Base-by-base conservation (phyloP, 2,797 vertebrate species). In the Diplodus sargus region DNA sequence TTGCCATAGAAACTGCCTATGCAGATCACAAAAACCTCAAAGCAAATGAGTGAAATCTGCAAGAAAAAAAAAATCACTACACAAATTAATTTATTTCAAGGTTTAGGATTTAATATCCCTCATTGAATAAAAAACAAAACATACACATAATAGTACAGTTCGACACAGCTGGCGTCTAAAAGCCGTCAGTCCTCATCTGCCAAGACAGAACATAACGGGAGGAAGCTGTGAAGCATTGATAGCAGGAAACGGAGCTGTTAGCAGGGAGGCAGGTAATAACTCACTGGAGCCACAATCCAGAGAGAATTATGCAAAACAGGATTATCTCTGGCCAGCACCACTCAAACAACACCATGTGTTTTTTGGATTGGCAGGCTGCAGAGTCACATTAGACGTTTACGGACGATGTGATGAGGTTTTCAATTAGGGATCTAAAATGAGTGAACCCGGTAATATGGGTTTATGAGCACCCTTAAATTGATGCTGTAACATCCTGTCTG, bases 221-320 rank as follows among this genome's bases (percentile, higher is more conserved):
- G 15, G 65, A 66, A 39, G 53, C 70, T 63, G 42, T 5, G 28
- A 59, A 66, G 61, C 9, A 3, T 5, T 66, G 76, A 62, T 14
- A 56, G 62, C n/a, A 64, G 39, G 16, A 51, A 58, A 22, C 0
- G 0, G 67, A 11, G 34, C 9, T 76, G 69, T 18, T 70, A 54
- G 48, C 60, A 22, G 42, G 20, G 49, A 1, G 17, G 39, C 28
- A 66, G 63, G 65, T 52, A 57, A 74, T 34, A 51, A 60, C 58
- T 57, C 59, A 30, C 42, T 15, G 25, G 56, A 67, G 72, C 51
- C 34, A 4, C 59, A 68, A 59, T 30, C 12, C 66, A 61, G n/a
- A 69, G 48, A 57, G 39, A 70, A 62, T 75, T 70, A 66, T 57
- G 68, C 71, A 82, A 65, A 84, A 30, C 66, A 64, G 76, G 49